Evolutionary conservation across 2,888 invertebrate species (phyloP), one percentile per base, ranked within the genome.

Genomic region (Lasioglossum pauxillum): DNA sequence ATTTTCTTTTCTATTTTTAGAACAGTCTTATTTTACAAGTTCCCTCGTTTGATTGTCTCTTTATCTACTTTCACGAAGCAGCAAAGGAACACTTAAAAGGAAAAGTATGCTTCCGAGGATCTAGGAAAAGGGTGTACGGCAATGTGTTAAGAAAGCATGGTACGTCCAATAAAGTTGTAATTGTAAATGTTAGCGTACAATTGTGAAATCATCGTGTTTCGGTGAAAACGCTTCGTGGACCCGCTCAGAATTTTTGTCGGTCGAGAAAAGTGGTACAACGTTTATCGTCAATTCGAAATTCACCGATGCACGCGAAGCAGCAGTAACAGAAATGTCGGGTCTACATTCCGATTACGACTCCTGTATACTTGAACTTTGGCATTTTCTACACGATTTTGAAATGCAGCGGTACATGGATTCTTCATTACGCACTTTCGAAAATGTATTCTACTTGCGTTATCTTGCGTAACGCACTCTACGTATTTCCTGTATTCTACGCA

Each of bases 311-410:
- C 60, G 27, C 67, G 35, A 35, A 35, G 67, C 67, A 67, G 31
- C n/a, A 27, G 69, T 69, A 69, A 41, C 35, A n/a, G n/a, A 69
- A 69, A 41, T 4, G 12, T n/a, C 38, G 69, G 12, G n/a, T 69
- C 38, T 23, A 23, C 69, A 41, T 69, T 41, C 69, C 23, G 69
- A 41, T 41, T 5, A 5, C 23, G 76, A 14, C 31, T 23, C 8
- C 46, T 41, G 38, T n/a, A 38, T 53, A 49, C 49, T 71, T 78
- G 64, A 64, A 74, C 75, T 75, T 53, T 53, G 27, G 31, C 57
- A 71, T 80, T 46, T 78, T n/a, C 49, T 35, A 41, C 41, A 14
- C 27, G n/a, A 73, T 77, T 86, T 80, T 49, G 49, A 78, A 76
- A 71, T 77, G 41, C 49, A 69, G 8, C 60, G 60, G 41, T 60